phyloP scores from a whole-genome alignment of 23 tunicate genomes.

The Ascidia mentula region DNA sequence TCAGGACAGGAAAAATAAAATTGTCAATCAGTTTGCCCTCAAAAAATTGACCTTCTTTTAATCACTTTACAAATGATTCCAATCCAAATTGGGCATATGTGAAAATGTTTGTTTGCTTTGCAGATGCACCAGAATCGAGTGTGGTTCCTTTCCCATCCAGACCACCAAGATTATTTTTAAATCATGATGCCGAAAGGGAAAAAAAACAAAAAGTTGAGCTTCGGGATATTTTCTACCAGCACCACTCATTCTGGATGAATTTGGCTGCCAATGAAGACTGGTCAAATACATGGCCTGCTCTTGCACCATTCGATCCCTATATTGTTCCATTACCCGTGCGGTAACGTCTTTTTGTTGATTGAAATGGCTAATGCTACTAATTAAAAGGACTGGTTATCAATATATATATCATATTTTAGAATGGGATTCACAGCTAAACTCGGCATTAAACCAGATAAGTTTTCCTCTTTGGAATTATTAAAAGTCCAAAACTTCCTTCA shows the following conservation, averaged over 20 bases:
- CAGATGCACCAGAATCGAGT: no score
- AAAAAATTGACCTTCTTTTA: no score
- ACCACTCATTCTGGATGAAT: not conserved
- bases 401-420: slow-evolving; percentile 14
- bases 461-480: slow-evolving; percentile 56
- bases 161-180: no score
- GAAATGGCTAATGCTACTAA: not conserved
- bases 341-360: slow-evolving; percentile 10
- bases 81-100: no score
- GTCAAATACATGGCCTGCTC: slow-evolving; percentile 55
- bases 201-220: no score
- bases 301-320: slow-evolving; percentile 51
- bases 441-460: slow-evolving; percentile 63
- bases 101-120: no score
- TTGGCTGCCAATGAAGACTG: slow-evolving; percentile 29
- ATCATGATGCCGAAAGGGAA: no score
- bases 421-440: slow-evolving; percentile 63
- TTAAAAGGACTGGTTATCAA: not conserved
- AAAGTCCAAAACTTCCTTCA: slow-evolving; percentile 94
- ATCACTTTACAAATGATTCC: no score
- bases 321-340: slow-evolving; percentile 55
- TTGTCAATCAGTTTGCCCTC: no score
- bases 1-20: no score
- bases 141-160: no score
- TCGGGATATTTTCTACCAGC: not conserved